These are phyloP conservation scores for Porites lutea DNA, from an alignment of 64 coral and sea anemone genomes.

Conservation along the genomic window DNA sequence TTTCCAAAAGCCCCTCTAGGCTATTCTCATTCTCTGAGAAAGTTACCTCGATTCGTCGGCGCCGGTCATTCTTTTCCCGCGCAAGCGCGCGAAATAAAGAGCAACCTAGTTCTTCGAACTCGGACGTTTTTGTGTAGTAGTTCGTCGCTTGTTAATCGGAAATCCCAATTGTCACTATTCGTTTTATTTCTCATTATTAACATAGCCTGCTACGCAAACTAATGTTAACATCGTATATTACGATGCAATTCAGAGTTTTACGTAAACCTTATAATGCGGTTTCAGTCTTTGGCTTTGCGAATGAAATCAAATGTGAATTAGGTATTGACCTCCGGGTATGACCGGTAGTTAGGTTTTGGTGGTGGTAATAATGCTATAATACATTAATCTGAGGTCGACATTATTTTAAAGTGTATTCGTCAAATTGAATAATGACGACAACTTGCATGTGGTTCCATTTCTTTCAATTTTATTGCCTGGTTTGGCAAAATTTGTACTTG, in stretches of 20 bases:
- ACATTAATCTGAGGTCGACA: too few relatives aligned
- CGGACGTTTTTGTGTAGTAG: constrained; percentile 16
- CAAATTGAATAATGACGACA: too few relatives aligned
- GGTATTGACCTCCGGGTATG: too few relatives aligned
- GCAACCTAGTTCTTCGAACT: neutral
- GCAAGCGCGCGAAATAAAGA: neutral
- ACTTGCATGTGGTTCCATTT: too few relatives aligned
- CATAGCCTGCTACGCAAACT: too few relatives aligned
- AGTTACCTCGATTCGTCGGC: constrained; percentile 19
- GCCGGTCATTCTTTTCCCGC: neutral
- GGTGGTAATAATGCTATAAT: too few relatives aligned
- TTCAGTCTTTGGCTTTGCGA: too few relatives aligned
- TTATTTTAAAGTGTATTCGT: too few relatives aligned
- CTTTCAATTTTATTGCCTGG: neutral
- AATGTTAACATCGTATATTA: neutral
- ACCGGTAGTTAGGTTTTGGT: too few relatives aligned
- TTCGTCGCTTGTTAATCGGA: neutral
- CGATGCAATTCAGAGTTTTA: neutral
- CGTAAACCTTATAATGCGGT: neutral
- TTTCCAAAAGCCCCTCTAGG: neutral
- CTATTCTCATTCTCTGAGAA: constrained; percentile 42
- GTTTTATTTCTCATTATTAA: too few relatives aligned
- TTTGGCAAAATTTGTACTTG: neutral
- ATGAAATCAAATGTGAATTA: too few relatives aligned
- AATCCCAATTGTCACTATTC: too few relatives aligned